Percentiles rank a stretch among this genome's conserved stretches.
Conservation (phyloP, 2,113 vertebrate species). For the Pogonocichla stellata region DNA sequence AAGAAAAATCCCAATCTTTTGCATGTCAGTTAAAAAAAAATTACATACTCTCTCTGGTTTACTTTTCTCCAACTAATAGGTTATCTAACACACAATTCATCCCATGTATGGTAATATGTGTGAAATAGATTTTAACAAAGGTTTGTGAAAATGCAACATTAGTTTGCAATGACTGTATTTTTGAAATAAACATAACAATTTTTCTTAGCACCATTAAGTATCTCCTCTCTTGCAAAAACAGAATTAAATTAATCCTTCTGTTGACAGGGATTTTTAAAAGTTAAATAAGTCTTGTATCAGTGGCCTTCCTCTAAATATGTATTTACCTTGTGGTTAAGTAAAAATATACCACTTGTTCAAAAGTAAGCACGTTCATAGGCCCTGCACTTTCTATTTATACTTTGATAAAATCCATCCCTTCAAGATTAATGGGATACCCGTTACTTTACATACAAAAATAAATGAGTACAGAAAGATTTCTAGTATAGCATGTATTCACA, state of each 20-base stretch:
- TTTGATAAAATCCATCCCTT: not conserved
- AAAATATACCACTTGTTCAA: not conserved
- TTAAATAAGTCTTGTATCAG: not conserved
- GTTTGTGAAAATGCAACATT: not conserved
- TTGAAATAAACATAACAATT: not conserved
- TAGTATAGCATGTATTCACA: not conserved
- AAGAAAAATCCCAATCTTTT: not conserved
- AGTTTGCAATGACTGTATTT: not conserved
- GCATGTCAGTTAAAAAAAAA: not conserved
- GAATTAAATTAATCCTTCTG: not conserved
- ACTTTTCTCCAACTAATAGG: not conserved
- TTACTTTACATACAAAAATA: not conserved
- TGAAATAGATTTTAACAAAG: not conserved
- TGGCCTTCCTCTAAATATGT: not conserved
- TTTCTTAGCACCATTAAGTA: not conserved
- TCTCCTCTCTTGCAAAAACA: not conserved
- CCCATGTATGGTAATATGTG: not conserved
- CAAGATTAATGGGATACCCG: not conserved
- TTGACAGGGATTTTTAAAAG: not conserved
- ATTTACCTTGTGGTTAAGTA: not conserved
- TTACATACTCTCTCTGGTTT: not conserved
- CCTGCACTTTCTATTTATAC: not conserved
- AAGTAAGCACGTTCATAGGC: not conserved
- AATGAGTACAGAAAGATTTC: not conserved
- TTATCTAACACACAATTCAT: not conserved